Base-by-base conservation (phyloP, 2,888 invertebrate genomes). In the Galeopsomyia nigrocyanea region DNA sequence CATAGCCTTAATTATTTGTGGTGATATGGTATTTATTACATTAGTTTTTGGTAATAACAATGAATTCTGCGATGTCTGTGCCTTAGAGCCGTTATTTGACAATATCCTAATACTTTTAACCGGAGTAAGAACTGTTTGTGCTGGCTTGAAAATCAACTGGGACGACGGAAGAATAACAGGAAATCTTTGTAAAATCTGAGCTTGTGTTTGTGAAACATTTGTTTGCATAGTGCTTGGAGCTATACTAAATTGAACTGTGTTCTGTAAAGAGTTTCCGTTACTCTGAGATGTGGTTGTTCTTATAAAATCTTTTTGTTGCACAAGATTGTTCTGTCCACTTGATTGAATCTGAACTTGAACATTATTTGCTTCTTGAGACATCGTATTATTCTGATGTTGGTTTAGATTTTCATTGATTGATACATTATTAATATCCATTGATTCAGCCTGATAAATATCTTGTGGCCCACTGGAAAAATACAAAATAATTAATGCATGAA, bases 91-190 rank as follows among this genome's bases (percentile, higher is more conserved):
- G 0, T 79, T 70, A 67, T 78, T 78, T 17, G 82, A 81, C 62
- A 84, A 73, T 73, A 84, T 78, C 66, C 80, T 76, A 31, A 84
- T 75, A 56, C 79, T 83, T 75, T 83, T 84, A 3, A 78, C 62
- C 5, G 79, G 76, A 62, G 82, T 83, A 14, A 82, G 61, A 21
- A 82, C 71, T 17, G 81, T 82, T 75, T 82, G 82, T 3, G 82
- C 70, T 3, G 83, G 82, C 69, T 84, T 84, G 3, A 83, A 66
- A 16, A 84, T 79, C 65, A 81, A 82, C 68, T 84, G 84, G n/a
- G 84, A 82, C 3, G 84, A 80, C 9, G 83, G 82, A 51, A 83
- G 65, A 51, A 82, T 77, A 10, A 81, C 76, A 3, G 82, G 81
- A 70, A 82, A 61, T 47, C 81, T 82, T 55, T 82, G 79, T 7